A percentile compares a stretch with the other conserved stretches of the same genome.
Conservation (phyloP, 2,888 invertebrate species). For the Papilio protenor region DNA sequence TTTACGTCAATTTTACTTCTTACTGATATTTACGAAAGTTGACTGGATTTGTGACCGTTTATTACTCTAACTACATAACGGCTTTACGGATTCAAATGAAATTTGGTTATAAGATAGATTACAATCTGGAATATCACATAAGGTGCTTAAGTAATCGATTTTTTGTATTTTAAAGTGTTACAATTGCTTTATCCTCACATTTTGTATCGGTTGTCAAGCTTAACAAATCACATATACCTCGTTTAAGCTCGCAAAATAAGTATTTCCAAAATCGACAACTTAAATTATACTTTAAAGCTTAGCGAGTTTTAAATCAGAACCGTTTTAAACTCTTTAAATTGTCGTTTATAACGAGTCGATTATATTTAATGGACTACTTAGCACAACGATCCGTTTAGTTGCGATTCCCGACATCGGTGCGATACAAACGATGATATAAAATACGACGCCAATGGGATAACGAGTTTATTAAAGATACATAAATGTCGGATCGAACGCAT, state of each 20-base stretch:
- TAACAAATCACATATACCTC: neutral
- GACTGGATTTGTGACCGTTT: neutral
- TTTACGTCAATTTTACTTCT: neutral
- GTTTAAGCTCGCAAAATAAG: neutral
- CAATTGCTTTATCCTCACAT: neutral
- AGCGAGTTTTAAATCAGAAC: conserved; percentile 33
- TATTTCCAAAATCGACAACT: neutral
- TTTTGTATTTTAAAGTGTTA: neutral
- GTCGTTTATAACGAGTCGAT: conserved; percentile 57
- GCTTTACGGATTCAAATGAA: too few relatives aligned
- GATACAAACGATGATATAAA: conserved; percentile 43
- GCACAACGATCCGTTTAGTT: conserved; percentile 70
- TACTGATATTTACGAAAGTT: neutral
- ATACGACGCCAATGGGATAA: conserved; percentile 58
- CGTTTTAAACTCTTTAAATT: conserved; percentile 54
- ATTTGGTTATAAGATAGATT: too few relatives aligned
- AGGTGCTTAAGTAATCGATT: too few relatives aligned
- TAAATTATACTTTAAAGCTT: conserved; percentile 9
- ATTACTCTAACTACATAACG: too few relatives aligned
- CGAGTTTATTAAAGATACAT: conserved; percentile 65
- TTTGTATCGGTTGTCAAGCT: neutral
- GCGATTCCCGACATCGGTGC: conserved; percentile 58
- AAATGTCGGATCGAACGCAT: conserved; percentile 64
- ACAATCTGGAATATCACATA: too few relatives aligned
- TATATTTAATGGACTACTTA: conserved; percentile 77